Conservation (phyloP, 53 echinoderm and acorn worm species). For the Crossaster papposus region DNA sequence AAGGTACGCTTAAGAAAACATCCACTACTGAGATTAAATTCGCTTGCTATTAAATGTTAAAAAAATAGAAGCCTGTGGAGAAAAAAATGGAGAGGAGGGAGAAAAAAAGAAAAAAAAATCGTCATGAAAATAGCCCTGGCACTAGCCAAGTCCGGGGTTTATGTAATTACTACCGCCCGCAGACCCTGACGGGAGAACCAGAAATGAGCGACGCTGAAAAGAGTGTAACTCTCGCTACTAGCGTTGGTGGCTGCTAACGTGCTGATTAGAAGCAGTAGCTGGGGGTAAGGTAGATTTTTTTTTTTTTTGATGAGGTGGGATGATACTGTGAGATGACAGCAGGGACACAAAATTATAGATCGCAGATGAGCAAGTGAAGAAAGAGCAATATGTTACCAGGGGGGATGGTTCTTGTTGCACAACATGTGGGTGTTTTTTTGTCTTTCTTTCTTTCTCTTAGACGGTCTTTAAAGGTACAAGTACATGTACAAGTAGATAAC, state of each 20-base stretch:
- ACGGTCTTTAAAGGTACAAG: neutral
- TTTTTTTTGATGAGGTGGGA: constrained; percentile 13
- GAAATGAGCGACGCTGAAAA: neutral
- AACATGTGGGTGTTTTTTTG: too few relatives aligned
- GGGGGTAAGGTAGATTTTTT: neutral
- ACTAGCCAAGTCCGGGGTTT: neutral
- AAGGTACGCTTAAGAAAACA: neutral
- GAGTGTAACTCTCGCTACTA: constrained; percentile 19
- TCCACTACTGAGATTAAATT: constrained; percentile 43
- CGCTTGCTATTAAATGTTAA: constrained; percentile 3
- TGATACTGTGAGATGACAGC: neutral
- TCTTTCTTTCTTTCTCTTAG: too few relatives aligned
- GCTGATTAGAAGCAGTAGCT: neutral
- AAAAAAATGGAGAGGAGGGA: too few relatives aligned
- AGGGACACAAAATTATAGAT: neutral
- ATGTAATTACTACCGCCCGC: neutral
- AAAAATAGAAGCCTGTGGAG: neutral
- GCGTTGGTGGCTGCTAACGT: neutral
- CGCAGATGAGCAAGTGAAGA: neutral
- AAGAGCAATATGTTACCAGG: neutral
- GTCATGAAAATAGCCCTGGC: neutral
- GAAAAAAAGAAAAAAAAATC: neutral
- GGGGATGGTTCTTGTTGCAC: too few relatives aligned
- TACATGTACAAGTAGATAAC: neutral
- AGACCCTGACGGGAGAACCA: neutral